phyloP scores from a whole-genome alignment of 2,888 invertebrate species.

The Diploptera punctata region DNA sequence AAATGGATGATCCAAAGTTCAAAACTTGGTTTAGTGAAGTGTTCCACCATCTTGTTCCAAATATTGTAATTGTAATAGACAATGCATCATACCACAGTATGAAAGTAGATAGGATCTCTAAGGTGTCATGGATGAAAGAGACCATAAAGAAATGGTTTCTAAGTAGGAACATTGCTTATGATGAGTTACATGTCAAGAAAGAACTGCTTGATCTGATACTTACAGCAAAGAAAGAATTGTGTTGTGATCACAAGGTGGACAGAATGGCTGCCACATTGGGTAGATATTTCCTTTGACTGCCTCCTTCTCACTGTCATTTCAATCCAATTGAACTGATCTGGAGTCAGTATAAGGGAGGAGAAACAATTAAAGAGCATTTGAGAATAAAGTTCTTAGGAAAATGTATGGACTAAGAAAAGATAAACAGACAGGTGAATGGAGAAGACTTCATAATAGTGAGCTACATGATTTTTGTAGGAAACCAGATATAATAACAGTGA shows the following conservation, averaged over 20 bases:
- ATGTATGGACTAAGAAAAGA: too few relatives aligned
- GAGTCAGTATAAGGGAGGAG: too few relatives aligned
- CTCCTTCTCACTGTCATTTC: neutral
- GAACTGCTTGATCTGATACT: neutral
- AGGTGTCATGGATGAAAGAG: too few relatives aligned
- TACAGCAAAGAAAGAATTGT: neutral
- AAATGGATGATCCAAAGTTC: neutral
- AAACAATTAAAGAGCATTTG: too few relatives aligned
- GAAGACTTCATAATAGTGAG: too few relatives aligned
- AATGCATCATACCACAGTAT: neutral
- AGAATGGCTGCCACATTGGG: neutral
- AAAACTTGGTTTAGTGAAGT: neutral
- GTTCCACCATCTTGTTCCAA: neutral
- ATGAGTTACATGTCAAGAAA: neutral
- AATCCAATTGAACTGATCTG: neutral
- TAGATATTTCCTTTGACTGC: neutral
- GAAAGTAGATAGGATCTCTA: neutral
- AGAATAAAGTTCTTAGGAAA: too few relatives aligned
- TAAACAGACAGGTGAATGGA: too few relatives aligned
- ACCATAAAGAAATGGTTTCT: neutral
- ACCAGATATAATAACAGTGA: too few relatives aligned
- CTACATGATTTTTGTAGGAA: too few relatives aligned
- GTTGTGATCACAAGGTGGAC: neutral
- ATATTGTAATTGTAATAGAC: neutral
- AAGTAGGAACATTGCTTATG: neutral